Percentiles rank a stretch among this genome's conserved stretches.
These are phyloP conservation scores for Nyctibius grandis DNA, from an alignment of 2,797 vertebrate genomes.

Conservation along the genomic window DNA sequence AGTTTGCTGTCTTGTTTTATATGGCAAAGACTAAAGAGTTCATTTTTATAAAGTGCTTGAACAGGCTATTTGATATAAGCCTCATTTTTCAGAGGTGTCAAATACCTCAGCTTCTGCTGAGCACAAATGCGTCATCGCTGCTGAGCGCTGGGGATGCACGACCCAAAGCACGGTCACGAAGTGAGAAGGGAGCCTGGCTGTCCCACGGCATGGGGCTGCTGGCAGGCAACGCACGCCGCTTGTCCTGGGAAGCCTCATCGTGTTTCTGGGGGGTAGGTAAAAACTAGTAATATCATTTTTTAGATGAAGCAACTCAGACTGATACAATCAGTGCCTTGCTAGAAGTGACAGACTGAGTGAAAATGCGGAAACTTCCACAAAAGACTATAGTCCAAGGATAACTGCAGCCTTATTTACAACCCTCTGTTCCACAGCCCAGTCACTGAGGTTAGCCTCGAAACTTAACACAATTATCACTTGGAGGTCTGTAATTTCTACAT, in stretches of 20 bases:
- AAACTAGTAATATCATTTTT: fast-evolving
- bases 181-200: neutral
- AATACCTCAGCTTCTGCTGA: neutral
- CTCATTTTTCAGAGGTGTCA: neutral
- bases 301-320: fast-evolving
- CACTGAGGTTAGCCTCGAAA: neutral
- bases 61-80: neutral
- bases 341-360: neutral
- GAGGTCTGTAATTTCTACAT: neutral
- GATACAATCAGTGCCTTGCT: neutral
- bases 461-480: neutral
- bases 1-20: neutral
- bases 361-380: neutral
- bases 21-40: neutral
- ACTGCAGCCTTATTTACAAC: neutral
- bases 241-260: neutral
- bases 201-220: fast-evolving
- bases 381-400: neutral
- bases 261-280: neutral
- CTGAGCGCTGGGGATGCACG: fast-evolving
- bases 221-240: neutral
- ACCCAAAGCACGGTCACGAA: fast-evolving
- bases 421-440: neutral
- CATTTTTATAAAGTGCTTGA: neutral
- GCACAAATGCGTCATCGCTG: neutral